Base-by-base conservation (phyloP, 2,888 invertebrate species). In the Mellilla xanthometata region DNA sequence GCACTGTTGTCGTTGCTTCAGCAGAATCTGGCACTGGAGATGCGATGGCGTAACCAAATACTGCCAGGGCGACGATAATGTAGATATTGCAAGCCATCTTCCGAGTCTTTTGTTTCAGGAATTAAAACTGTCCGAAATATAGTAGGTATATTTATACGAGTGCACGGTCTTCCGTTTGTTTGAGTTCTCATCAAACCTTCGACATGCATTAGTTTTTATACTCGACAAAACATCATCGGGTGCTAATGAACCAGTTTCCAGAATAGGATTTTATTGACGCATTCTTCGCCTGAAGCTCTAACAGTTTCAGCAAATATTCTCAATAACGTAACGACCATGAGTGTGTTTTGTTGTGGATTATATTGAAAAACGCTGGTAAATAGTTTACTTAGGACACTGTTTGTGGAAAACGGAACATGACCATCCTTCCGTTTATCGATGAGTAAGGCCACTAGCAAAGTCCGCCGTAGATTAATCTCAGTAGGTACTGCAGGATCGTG, bases 291-390 rank as follows among this genome's bases (percentile, higher is more conserved):
- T 39, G 56, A 34, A 52, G 48, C 60, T 77, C 55, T 84, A 86
- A 88, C 74, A 29, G 24, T 36, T 54, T 58, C 46, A 59, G 65
- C 61, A 76, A 83, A 87, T 79, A 81, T 65, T 71, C 68, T 79
- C 84, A 83, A 87, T 82, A 84, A 73, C 76, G 77, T 77, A 74
- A 77, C 76, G 86, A 62, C 88, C 85, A 70, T 88, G 88, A 81
- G 71, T 76, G 56, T 72, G 65, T 65, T 72, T 76, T 81, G 75
- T 76, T 78, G 60, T 68, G 65, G 60, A 68, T 64, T 72, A 65
- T 65, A 60, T 65, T 68, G 67, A 68, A 72, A 70, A 68, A 51
- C 52, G 59, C 62, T 69, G 65, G 69, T 54, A 64, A 68, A 67
- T 58, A 60, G 66, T 71, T 68, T 68, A 61, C 56, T 53, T 58